phyloP scores from a whole-genome alignment of 2,888 invertebrate species.

The Eremobia ochroleuca region DNA sequence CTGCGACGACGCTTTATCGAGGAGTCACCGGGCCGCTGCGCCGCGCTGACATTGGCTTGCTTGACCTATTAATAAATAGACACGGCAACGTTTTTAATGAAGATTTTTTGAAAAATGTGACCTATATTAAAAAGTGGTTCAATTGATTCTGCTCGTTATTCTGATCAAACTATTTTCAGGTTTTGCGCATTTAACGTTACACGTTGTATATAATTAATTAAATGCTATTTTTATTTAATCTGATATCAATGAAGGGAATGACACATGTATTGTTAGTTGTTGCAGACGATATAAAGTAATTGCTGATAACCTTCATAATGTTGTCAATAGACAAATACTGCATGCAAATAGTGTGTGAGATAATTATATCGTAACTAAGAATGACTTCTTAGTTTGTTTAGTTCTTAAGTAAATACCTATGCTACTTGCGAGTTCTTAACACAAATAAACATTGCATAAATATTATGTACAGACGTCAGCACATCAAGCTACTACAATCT shows the following conservation, averaged over 20 bases:
- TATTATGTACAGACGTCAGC: too few species aligned
- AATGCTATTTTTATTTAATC: slow-evolving; percentile 17
- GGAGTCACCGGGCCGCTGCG: too few species aligned
- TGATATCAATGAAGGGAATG: slow-evolving; percentile 44
- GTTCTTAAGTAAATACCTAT: background rate
- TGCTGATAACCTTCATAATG: slow-evolving; percentile 49
- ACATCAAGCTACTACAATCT: too few species aligned
- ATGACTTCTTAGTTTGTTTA: slow-evolving; percentile 20
- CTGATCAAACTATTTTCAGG: too few species aligned
- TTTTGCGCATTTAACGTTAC: too few species aligned
- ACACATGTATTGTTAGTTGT: slow-evolving; percentile 44
- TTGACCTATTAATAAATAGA: too few species aligned
- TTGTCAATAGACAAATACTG: slow-evolving; percentile 53
- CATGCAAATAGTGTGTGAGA: slow-evolving; percentile 41
- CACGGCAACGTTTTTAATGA: too few species aligned
- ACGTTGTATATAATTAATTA: background rate
- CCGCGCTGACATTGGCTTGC: too few species aligned
- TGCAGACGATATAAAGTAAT: slow-evolving; percentile 42
- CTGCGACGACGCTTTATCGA: too few species aligned
- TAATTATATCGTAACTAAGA: slow-evolving; percentile 39
- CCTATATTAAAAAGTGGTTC: too few species aligned
- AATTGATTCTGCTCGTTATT: too few species aligned
- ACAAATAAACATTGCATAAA: background rate
- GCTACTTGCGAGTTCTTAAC: background rate
- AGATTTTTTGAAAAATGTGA: too few species aligned